Base-by-base conservation (phyloP, 1,140 invertebrate genomes). In the Zaprionus nigranus region DNA sequence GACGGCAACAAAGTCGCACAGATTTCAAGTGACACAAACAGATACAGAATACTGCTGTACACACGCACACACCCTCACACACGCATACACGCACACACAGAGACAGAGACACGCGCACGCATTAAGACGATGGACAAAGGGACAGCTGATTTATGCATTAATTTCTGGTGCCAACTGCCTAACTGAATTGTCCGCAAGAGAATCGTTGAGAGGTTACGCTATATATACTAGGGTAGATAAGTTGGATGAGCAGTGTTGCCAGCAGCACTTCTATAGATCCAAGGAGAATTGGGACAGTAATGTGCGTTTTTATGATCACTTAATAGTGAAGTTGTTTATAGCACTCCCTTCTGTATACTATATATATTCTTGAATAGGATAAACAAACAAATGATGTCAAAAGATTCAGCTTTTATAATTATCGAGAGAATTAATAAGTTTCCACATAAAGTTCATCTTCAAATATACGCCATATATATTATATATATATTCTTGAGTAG, bases 1-100 rank as follows among this genome's bases (percentile, higher is more conserved):
- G 38, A 58, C 17, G 38, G 64, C 49, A 65, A 56, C 22, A 22
- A 54, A 64, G 28, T 17, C 49, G 62, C 62, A 46, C 65, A 59
- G 65, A 59, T 81, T 81, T 77, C 73, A 72, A 81, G 79, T 77
- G 79, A 81, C 62, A 81, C 78, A 51, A 51, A 51, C 46, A 51
- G 46, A 51, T 24, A 51, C 46, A 20, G 69, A 79, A 49, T 70
- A 79, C 68, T 36, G 40, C 63, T 56, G 68, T 60, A 69, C 58
- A 49, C 72, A 38, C 58, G 56, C 66, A 62, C 61, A 28, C 46
- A 34, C 67, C 26, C 73, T 13, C 57, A 56, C 65, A 74, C 36
- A 56, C 13, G 15, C 38, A 46, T n/a, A 17, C 40, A 46, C 40
- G 2, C 7, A 46, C n/a, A 46, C n/a, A 43, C n/a, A 17, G n/a